Base-by-base conservation (phyloP, 1,140 invertebrate genomes). In the Psilanteris sp. region DNA sequence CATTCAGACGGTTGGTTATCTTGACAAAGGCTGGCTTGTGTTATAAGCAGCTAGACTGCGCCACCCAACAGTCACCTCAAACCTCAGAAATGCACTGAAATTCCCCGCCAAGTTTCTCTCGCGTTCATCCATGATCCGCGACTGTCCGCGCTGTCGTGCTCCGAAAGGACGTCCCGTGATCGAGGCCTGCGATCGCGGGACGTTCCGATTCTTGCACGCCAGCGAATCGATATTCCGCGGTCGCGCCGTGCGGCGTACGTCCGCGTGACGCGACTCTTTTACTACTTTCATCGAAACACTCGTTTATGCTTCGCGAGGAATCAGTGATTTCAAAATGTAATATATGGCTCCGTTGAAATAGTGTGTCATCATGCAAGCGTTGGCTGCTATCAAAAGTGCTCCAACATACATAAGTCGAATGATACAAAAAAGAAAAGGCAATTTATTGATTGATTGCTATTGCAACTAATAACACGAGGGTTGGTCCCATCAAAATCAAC, bases 111-210 rank as follows among this genome's bases (percentile, higher is more conserved):
- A 22, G 10, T 9, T 59, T 26, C 4, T 55, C 9, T 3, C 18
- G 13, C 31, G 46, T 39, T 1, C 14, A 37, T 18, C n/a, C n/a
- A n/a, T 18, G 32, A 46, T 52, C 18, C 8, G 14, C 36, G 20
- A 41, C 41, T 48, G 22, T 29, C 41, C 37, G 77, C 74, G 27
- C 73, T 59, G 73, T 32, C 29, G 70, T 67, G 78, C 77, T 71
- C 76, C 79, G 66, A 80, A 80, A 77, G 61, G 72, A 71, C 83
- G 81, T 81, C 77, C 59, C 71, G 77, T 78, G 80, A 87, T 81
- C 80, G 86, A 88, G 87, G 87, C 87, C 87, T 88, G 81, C 86
- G 80, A 83, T 88, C 83, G 79, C 81, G 76, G 68, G 62, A 79
- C 81, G 84, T 84, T 82, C 48, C 67, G 57, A 62, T 70, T 72